These are phyloP conservation scores for Oxystoma pomonae DNA, from an alignment of 2,888 invertebrate species.

Conservation along the genomic window DNA sequence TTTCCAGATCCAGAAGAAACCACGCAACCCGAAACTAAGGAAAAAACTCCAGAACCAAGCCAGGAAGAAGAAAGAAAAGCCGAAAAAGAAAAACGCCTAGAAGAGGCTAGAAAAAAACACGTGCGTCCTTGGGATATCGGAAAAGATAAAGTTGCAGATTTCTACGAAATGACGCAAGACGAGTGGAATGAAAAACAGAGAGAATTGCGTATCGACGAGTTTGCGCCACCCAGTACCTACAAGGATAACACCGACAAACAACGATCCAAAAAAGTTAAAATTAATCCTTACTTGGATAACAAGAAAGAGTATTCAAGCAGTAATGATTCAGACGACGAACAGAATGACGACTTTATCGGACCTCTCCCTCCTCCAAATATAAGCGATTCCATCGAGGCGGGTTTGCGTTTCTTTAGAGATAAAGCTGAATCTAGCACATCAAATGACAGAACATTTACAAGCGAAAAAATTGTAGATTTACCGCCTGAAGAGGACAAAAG, in stretches of 20 bases:
- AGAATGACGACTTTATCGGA: neutral
- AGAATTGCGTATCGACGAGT: slow-evolving; percentile 66
- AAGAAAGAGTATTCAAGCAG: too few species aligned
- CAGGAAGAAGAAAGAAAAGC: slow-evolving; percentile 24
- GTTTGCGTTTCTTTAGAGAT: neutral
- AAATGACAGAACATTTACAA: neutral
- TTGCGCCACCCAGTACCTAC: slow-evolving; percentile 62
- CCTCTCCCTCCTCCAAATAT: neutral
- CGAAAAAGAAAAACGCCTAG: slow-evolving; percentile 49
- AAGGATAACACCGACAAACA: neutral
- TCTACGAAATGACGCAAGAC: slow-evolving; percentile 64
- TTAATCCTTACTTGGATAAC: neutral
- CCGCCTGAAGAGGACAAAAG: neutral
- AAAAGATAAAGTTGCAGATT: slow-evolving; percentile 53
- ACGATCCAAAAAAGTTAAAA: too few species aligned
- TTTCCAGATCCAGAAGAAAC: slow-evolving; percentile 26
- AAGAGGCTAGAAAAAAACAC: slow-evolving; percentile 53
- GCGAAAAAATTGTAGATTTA: neutral
- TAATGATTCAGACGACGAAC: neutral
- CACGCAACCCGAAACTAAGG: slow-evolving; percentile 10
- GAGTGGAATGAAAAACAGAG: slow-evolving; percentile 76
- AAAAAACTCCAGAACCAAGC: slow-evolving; percentile 44
- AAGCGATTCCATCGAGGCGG: neutral
- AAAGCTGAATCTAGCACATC: neutral
- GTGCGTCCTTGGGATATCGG: slow-evolving; percentile 72